Evolutionary conservation across 2,113 vertebrate species (phyloP).

Genomic region (Mixornis gularis): DNA sequence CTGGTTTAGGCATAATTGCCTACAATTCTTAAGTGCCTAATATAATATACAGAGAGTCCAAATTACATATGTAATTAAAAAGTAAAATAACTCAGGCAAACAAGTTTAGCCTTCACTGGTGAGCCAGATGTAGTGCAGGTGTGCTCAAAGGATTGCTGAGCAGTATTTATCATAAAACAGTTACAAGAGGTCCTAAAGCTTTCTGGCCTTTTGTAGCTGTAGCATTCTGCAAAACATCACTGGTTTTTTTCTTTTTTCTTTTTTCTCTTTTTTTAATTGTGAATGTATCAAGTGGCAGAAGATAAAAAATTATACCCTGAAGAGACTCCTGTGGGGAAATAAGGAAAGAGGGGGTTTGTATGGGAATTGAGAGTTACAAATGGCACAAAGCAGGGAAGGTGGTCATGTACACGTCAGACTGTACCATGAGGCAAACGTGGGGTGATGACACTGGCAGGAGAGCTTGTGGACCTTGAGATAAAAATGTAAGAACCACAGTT

Average conservation of each 20-base stretch:
- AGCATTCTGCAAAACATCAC: neutral
- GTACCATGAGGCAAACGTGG: neutral
- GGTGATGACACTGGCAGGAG: neutral
- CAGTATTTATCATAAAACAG: neutral
- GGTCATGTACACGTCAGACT: neutral
- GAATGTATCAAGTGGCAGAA: neutral
- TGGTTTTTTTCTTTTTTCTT: neutral
- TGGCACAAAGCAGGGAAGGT: neutral
- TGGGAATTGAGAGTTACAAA: neutral
- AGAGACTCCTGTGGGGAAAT: neutral
- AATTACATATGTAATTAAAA: neutral
- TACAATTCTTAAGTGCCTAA: neutral
- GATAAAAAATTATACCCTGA: neutral
- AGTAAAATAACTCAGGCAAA: neutral
- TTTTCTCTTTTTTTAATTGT: neutral
- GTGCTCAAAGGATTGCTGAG: neutral
- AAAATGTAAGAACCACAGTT: neutral
- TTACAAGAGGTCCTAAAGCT: neutral
- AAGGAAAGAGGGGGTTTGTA: neutral
- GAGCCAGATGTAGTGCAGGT: conserved; percentile 6
- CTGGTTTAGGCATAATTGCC: neutral
- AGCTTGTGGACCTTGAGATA: neutral
- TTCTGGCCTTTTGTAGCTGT: neutral
- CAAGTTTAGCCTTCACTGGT: neutral
- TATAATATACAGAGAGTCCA: neutral